Evolutionary conservation across 1,140 invertebrate species (phyloP).

Genomic region (Caenorhabditis inopinata): DNA sequence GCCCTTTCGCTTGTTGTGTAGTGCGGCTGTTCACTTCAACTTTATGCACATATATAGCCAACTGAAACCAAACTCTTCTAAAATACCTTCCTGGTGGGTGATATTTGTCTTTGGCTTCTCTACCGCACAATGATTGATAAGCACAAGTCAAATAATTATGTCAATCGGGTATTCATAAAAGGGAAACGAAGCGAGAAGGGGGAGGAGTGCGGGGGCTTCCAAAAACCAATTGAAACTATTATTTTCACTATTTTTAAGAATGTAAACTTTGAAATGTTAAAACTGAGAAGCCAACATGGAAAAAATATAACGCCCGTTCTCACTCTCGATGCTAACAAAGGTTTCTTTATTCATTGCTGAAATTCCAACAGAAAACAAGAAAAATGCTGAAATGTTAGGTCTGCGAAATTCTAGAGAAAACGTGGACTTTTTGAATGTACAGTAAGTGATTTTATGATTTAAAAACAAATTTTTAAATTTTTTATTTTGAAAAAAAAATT

Average conservation of each 20-base stretch:
- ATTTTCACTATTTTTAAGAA: too few relatives aligned
- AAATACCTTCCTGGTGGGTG: not conserved
- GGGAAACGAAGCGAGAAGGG: not conserved
- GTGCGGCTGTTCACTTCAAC: not conserved
- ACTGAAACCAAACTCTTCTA: not conserved
- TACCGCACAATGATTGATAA: not conserved
- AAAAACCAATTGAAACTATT: not conserved
- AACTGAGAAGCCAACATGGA: too few relatives aligned
- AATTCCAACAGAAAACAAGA: too few relatives aligned
- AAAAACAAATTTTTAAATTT: too few relatives aligned
- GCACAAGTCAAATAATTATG: slow-evolving; percentile 13
- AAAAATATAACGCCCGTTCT: too few relatives aligned
- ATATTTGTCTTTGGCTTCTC: slow-evolving; percentile 15
- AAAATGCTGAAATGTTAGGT: too few relatives aligned
- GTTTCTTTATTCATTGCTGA: too few relatives aligned
- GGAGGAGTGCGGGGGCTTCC: not conserved
- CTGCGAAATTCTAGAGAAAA: too few relatives aligned
- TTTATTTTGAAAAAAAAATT: too few relatives aligned
- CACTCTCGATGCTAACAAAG: too few relatives aligned
- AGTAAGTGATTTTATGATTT: too few relatives aligned
- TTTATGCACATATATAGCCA: slow-evolving; percentile 9
- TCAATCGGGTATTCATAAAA: slow-evolving; percentile 22
- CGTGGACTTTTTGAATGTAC: too few relatives aligned
- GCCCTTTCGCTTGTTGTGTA: not conserved
- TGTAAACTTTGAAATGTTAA: not conserved